A percentile compares a stretch with the other conserved stretches of the same genome.
These are phyloP conservation scores for Druon quercuslanigerum DNA, from an alignment of 1,140 invertebrate species.

Conservation along the genomic window DNA sequence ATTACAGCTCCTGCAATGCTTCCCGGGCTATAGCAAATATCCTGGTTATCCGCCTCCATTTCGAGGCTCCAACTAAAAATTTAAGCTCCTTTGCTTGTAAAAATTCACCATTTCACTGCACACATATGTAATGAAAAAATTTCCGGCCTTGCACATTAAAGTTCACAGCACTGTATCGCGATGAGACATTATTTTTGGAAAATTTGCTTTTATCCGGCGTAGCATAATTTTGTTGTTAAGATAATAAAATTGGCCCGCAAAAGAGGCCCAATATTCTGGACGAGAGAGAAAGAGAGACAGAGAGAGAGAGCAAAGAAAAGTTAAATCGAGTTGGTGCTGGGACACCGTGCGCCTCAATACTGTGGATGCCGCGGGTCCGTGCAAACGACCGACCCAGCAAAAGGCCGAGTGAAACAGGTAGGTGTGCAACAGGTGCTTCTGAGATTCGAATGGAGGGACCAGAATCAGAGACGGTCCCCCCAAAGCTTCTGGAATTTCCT, in stretches of 20 bases:
- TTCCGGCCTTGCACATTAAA: slow-evolving; percentile 36
- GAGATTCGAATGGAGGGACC: slow-evolving; percentile 37
- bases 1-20: slow-evolving; percentile 77
- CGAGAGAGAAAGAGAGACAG: background rate
- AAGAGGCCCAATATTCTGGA: slow-evolving; percentile 29
- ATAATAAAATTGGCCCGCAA: slow-evolving; percentile 25
- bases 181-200: slow-evolving; percentile 30
- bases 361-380: slow-evolving; percentile 37
- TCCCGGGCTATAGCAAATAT: slow-evolving; percentile 71
- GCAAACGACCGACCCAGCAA: slow-evolving; percentile 46
- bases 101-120: slow-evolving; percentile 51
- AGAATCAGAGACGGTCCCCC: slow-evolving; percentile 11
- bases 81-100: slow-evolving; percentile 51
- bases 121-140: slow-evolving; percentile 44
- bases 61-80: slow-evolving; percentile 38
- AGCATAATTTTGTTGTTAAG: background rate
- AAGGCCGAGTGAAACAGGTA: slow-evolving; percentile 60
- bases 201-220: slow-evolving; percentile 27
- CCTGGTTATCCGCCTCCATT: slow-evolving; percentile 52
- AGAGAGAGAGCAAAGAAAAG: too few relatives aligned
- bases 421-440: slow-evolving; percentile 72
- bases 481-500: slow-evolving; percentile 29
- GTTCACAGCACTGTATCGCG: slow-evolving; percentile 33
- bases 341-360: slow-evolving; percentile 57
- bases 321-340: slow-evolving; percentile 42